Conservation (phyloP, 2,888 invertebrate genomes). For the Allophyes oxyacanthae region DNA sequence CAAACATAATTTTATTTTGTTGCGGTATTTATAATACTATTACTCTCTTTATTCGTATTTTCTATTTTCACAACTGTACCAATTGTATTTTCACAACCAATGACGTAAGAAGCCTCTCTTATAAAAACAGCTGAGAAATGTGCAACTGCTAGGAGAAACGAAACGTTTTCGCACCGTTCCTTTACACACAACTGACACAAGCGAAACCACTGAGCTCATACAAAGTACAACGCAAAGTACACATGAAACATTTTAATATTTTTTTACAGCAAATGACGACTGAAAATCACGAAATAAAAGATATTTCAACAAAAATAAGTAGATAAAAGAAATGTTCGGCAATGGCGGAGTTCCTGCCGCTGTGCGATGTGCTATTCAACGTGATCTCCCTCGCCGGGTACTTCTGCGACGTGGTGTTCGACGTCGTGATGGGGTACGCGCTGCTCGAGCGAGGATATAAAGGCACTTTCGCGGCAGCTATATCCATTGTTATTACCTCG, state of each 20-base stretch:
- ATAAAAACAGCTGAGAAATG: too few relatives aligned
- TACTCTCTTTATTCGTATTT: too few relatives aligned
- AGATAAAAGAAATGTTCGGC: conserved; percentile 78
- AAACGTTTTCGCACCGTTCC: conserved; percentile 33
- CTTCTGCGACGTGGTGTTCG: conserved; percentile 97
- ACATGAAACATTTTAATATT: conserved; percentile 1
- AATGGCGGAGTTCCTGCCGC: conserved; percentile 95
- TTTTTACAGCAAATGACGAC: conserved; percentile 58
- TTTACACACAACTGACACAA: conserved; percentile 19
- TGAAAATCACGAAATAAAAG: conserved; percentile 45
- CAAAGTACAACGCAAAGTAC: too few relatives aligned
- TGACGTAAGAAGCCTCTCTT: too few relatives aligned
- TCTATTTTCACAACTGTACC: too few relatives aligned
- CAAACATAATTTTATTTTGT: too few relatives aligned
- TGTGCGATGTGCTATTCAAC: conserved; percentile 97
- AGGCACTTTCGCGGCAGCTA: conserved; percentile 91
- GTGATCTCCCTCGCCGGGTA: conserved; percentile 96
- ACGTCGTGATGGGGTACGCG: conserved; percentile 95
- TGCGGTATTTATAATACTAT: too few relatives aligned
- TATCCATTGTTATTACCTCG: conserved; percentile 92
- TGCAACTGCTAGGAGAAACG: conserved; percentile 1
- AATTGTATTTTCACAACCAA: too few relatives aligned
- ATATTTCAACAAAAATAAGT: conserved; percentile 32
- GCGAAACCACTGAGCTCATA: too few relatives aligned
- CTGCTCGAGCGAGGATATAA: conserved; percentile 92